Evolutionary conservation across 37 sponge, comb jelly and placozoan species (phyloP).

Genomic region (Cliona cf. orientalis): DNA sequence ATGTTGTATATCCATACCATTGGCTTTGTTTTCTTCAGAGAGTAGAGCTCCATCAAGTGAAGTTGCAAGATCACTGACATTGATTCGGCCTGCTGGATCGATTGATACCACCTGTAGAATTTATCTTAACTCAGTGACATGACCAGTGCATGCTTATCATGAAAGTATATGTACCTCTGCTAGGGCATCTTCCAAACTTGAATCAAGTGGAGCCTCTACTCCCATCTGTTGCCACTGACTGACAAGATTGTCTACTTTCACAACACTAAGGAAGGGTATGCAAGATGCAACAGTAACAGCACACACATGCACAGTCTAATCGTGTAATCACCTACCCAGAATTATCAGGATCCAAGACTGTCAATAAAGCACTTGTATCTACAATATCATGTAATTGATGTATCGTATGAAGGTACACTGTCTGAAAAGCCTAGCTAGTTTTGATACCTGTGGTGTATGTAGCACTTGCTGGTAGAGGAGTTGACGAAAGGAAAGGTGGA

Average conservation of each 20-base stretch:
- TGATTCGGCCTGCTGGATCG: constrained; percentile 31
- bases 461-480: too few relatives aligned
- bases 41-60: constrained; percentile 39
- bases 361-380: background rate
- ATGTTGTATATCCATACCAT: background rate
- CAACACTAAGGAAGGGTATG: background rate
- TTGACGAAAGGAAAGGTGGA: too few relatives aligned
- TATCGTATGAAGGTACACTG: too few relatives aligned
- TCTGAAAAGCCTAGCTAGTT: too few relatives aligned
- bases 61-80: constrained; percentile 31
- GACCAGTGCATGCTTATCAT: background rate
- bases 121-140: background rate
- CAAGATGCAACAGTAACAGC: too few relatives aligned
- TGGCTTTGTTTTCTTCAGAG: constrained; percentile 7
- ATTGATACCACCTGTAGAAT: constrained; percentile 34
- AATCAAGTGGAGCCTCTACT: constrained; percentile 15
- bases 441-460: too few relatives aligned
- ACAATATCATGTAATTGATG: background rate
- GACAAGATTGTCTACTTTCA: constrained; percentile 33
- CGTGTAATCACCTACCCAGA: constrained; percentile 43
- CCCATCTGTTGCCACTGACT: constrained; percentile 38
- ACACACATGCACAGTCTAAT: too few relatives aligned
- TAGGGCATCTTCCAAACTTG: constrained; percentile 14
- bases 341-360: constrained; percentile 28
- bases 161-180: constrained; percentile 16